phyloP scores from a whole-genome alignment of 2,888 invertebrate species.

The Onchidella celtica region DNA sequence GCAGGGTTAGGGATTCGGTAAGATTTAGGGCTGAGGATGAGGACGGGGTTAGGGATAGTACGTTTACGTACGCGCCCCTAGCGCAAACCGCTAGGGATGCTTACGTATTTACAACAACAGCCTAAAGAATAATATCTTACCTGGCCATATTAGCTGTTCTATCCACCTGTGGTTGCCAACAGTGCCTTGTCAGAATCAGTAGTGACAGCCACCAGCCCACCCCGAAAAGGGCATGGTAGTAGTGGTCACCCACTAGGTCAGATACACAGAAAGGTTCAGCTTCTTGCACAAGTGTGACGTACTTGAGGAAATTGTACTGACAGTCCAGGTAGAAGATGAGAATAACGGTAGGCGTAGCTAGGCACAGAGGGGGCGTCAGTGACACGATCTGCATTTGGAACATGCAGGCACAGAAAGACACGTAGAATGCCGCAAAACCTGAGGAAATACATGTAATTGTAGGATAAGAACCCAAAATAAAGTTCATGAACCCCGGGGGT shows the following conservation, averaged over 20 bases:
- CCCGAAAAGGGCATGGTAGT: constrained; percentile 47
- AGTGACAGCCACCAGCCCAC: constrained; percentile 68
- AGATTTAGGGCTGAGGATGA: no score
- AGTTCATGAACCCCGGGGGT: no score
- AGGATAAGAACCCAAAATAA: no score
- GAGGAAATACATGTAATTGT: constrained; percentile 33
- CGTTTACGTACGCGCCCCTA: no score
- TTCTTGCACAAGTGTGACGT: constrained; percentile 1
- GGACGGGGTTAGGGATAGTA: no score
- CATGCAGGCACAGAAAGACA: constrained; percentile 82
- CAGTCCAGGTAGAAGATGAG: constrained; percentile 25
- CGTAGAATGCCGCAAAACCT: constrained; percentile 76
- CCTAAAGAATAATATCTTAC: no score
- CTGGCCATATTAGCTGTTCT: constrained; percentile 72
- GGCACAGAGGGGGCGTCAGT: constrained; percentile 79
- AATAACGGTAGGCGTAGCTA: constrained; percentile 76
- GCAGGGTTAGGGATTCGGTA: no score
- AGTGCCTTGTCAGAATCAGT: constrained; percentile 73
- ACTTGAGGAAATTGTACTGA: neutral
- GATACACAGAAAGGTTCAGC: neutral
- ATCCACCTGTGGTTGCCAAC: constrained; percentile 72
- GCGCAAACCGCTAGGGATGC: no score
- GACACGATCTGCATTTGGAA: constrained; percentile 80
- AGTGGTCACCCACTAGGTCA: neutral
- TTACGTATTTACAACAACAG: no score